Evolutionary conservation across 1,140 invertebrate genomes (phyloP).

Genomic region (Chrysomallon squamiferum): DNA sequence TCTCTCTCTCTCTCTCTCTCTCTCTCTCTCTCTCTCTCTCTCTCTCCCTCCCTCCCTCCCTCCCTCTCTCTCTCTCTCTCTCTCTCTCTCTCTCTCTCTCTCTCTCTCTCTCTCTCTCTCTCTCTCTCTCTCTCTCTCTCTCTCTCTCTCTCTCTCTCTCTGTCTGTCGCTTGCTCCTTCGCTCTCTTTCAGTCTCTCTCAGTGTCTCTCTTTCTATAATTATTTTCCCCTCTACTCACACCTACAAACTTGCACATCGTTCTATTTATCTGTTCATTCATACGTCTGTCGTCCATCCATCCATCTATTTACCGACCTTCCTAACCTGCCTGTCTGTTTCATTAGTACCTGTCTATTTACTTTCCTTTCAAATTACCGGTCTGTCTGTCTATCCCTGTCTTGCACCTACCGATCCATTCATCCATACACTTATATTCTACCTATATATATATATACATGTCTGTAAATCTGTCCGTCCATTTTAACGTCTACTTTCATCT

Average conservation of each 20-base stretch:
- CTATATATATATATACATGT: too few species aligned
- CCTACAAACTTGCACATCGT: background rate
- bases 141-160: slow-evolving; percentile 10
- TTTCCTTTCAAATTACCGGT: too few species aligned
- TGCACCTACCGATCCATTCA: too few species aligned
- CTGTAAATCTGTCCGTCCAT: too few species aligned
- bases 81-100: slow-evolving; percentile 9
- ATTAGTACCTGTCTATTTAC: too few species aligned
- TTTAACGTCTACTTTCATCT: too few species aligned
- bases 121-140: slow-evolving; percentile 17
- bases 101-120: slow-evolving; percentile 16
- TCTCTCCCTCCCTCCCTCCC: slow-evolving; percentile 15
- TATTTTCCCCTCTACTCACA: background rate
- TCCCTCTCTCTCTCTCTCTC: slow-evolving; percentile 17
- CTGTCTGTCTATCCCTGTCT: too few species aligned
- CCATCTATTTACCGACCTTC: background rate
- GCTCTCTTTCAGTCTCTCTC: slow-evolving; percentile 12
- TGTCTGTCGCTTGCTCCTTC: slow-evolving; percentile 7
- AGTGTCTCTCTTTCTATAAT: background rate
- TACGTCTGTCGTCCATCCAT: background rate
- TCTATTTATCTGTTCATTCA: background rate
- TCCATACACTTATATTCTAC: too few species aligned
- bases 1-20: slow-evolving; percentile 17
- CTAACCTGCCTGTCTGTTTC: background rate
- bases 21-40: slow-evolving; percentile 10